A percentile compares a stretch with the other conserved stretches of the same genome.
Conservation (phyloP, 2,113 vertebrate species). For the Lophius piscatorius region DNA sequence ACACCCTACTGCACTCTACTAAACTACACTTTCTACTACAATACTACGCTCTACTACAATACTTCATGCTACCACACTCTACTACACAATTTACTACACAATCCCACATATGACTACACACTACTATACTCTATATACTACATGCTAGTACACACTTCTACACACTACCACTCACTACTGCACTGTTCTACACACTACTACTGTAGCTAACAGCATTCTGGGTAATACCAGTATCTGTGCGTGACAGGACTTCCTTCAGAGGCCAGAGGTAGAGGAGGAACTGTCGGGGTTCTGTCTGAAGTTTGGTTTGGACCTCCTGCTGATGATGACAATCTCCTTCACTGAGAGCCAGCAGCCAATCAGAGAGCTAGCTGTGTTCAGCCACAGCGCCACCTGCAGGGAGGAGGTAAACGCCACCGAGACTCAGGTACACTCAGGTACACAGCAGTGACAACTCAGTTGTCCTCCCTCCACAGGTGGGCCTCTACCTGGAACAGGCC, state of each 20-base stretch:
- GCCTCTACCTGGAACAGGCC: conserved; percentile 82
- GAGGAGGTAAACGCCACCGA: conserved; percentile 68
- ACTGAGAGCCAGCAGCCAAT: conserved; percentile 78
- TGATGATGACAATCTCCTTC: conserved; percentile 89
- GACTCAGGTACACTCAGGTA: neutral
- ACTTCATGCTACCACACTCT: neutral
- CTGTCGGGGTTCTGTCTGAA: conserved; percentile 83
- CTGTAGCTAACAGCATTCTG: neutral
- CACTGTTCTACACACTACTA: neutral
- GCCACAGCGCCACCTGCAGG: conserved; percentile 71
- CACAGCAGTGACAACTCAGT: neutral
- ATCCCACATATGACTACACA: neutral
- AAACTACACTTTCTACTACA: neutral
- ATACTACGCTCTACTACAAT: neutral
- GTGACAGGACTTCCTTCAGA: conserved; percentile 83
- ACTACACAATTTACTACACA: neutral
- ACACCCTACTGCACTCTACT: neutral
- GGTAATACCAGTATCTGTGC: conserved; percentile 4
- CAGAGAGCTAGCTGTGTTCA: conserved; percentile 87
- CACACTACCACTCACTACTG: neutral
- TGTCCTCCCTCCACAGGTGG: conserved; percentile 75
- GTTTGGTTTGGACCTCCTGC: conserved; percentile 75
- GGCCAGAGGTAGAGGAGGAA: conserved; percentile 77
- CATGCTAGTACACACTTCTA: neutral
- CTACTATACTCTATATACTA: neutral